A percentile compares a stretch with the other conserved stretches of the same genome.
These are phyloP conservation scores for Corticium candelabrum DNA, from an alignment of 37 sponge, comb jelly and placozoan species.

Conservation along the genomic window DNA sequence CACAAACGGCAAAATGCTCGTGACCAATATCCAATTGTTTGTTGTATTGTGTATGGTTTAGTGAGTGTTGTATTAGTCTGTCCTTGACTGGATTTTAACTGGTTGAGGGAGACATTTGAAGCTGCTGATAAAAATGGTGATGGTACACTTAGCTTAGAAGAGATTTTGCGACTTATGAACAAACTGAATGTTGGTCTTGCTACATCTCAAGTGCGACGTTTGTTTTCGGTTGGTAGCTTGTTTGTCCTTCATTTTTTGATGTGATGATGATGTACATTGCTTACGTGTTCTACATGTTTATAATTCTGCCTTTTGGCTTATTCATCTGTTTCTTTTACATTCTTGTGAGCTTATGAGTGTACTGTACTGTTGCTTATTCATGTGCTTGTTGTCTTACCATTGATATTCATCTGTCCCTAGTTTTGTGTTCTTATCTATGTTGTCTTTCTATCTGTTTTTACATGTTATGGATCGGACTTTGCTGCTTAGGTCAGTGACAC, in stretches of 20 bases:
- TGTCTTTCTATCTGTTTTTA: too few species aligned
- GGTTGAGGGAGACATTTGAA: conserved; percentile 47
- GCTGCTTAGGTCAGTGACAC: background rate
- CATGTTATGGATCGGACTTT: background rate
- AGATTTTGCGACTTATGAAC: conserved; percentile 30
- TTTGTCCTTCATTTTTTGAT: too few species aligned
- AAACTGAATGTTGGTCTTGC: conserved; percentile 44
- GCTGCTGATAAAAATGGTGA: conserved; percentile 37
- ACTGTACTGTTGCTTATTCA: too few species aligned
- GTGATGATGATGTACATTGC: too few species aligned
- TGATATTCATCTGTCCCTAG: too few species aligned
- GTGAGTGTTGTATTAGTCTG: background rate
- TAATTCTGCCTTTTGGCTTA: too few species aligned
- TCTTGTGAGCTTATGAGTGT: too few species aligned
- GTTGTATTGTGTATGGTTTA: background rate
- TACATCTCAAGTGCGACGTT: conserved; percentile 21
- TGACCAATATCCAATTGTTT: background rate
- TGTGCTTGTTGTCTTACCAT: too few species aligned
- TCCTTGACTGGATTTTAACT: conserved; percentile 12
- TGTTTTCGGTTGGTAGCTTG: too few species aligned
- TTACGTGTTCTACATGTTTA: too few species aligned
- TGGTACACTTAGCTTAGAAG: conserved; percentile 36
- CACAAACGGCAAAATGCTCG: background rate
- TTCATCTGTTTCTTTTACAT: too few species aligned
- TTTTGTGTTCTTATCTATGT: too few species aligned